Evolutionary conservation across 2,113 vertebrate species (phyloP).

Genomic region (Eidolon helvum): DNA sequence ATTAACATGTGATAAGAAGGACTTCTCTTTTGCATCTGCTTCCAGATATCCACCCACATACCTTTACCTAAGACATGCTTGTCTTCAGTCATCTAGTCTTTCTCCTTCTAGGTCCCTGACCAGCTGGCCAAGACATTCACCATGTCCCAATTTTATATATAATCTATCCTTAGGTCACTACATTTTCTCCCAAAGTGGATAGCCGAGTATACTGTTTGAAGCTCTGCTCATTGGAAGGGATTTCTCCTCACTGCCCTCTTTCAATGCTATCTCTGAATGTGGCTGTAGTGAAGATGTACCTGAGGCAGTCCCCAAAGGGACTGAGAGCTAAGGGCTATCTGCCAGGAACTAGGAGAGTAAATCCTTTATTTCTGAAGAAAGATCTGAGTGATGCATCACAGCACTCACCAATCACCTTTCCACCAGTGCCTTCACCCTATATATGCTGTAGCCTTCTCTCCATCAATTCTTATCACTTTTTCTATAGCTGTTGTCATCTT

Average conservation of each 20-base stretch:
- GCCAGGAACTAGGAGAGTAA: too few relatives aligned
- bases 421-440: background rate
- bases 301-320: background rate
- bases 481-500: background rate
- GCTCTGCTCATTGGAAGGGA: background rate
- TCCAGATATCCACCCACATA: background rate
- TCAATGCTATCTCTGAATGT: fast-evolving
- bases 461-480: too few relatives aligned
- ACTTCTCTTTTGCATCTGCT: background rate
- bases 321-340: fast-evolving
- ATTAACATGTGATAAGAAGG: background rate
- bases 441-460: background rate
- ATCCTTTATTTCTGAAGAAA: background rate
- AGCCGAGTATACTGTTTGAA: too few relatives aligned
- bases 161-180: background rate
- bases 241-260: background rate
- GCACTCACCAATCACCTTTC: background rate
- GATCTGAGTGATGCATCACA: fast-evolving
- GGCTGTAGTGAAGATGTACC: fast-evolving
- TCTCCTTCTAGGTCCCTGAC: background rate
- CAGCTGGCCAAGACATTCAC: background rate
- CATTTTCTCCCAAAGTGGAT: background rate
- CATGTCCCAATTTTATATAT: background rate
- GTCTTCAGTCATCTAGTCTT: background rate
- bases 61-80: background rate